These are phyloP conservation scores for Paedocypris sp. DNA, from an alignment of 2,113 vertebrate genomes.

Conservation along the genomic window DNA sequence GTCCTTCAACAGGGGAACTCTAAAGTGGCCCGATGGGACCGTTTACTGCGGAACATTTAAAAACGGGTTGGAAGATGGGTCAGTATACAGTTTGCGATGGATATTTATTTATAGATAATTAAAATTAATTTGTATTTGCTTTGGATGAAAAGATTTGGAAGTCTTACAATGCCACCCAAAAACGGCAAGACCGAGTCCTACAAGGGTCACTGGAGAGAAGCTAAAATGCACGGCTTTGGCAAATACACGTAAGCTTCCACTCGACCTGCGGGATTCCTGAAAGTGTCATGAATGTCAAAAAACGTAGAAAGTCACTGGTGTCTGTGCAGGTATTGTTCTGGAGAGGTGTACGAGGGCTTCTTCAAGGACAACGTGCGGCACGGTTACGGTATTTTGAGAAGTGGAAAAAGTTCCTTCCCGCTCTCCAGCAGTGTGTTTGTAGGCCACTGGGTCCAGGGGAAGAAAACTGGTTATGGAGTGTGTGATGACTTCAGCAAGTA, in stretches of 20 bases:
- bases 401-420: constrained; percentile 75
- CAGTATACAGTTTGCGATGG: constrained; percentile 17
- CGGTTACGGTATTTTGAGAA: constrained; percentile 87
- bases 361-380: constrained; percentile 86
- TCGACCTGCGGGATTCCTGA: not conserved
- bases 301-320: too few species aligned
- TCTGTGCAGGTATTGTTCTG: constrained; percentile 72
- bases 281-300: too few species aligned
- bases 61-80: constrained; percentile 89
- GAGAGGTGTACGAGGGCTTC: constrained; percentile 93
- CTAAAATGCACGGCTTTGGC: constrained; percentile 90
- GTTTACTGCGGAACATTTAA: constrained; percentile 84
- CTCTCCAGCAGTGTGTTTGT: constrained; percentile 94
- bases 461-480: constrained; percentile 87
- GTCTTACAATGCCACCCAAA: constrained; percentile 75
- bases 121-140: not conserved
- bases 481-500: constrained; percentile 93
- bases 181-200: constrained; percentile 75
- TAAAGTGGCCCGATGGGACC: constrained; percentile 86
- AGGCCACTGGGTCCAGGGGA: constrained; percentile 87
- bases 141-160: constrained; percentile 71
- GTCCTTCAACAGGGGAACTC: constrained; percentile 65
- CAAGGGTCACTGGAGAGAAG: constrained; percentile 86
- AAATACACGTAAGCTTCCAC: constrained; percentile 71
- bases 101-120: not conserved